These are phyloP conservation scores for Mycalesis mineus DNA, from an alignment of 2,888 invertebrate genomes.

Conservation along the genomic window DNA sequence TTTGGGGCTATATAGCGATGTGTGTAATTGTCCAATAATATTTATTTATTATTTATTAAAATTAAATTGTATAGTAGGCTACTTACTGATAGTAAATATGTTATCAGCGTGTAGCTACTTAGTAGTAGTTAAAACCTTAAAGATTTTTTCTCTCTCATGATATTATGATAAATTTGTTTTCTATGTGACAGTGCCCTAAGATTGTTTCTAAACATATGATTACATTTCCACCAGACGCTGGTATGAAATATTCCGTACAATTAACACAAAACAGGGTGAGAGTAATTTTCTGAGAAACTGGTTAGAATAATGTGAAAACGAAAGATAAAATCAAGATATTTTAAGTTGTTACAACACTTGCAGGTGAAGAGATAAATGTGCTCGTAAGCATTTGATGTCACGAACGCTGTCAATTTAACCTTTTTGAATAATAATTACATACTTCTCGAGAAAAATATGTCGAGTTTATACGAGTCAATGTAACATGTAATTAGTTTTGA, in stretches of 20 bases:
- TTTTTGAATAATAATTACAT: background rate
- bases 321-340: conserved; percentile 6
- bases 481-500: background rate
- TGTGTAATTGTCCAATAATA: no score
- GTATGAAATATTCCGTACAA: conserved; percentile 68
- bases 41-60: no score
- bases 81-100: no score
- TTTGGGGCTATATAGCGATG: no score
- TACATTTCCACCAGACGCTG: conserved; percentile 45
- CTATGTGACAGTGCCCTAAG: background rate
- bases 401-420: conserved; percentile 7
- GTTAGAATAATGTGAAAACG: conserved; percentile 14
- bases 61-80: no score
- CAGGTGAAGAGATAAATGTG: conserved; percentile 16
- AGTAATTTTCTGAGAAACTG: conserved; percentile 20
- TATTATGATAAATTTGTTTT: background rate
- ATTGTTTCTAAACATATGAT: background rate
- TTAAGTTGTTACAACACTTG: conserved; percentile 8
- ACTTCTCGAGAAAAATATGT: background rate
- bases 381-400: conserved; percentile 14
- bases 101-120: no score
- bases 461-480: background rate
- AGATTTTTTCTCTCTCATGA: no score
- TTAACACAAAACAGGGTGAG: conserved; percentile 38
- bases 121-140: no score